Conservation (phyloP, 2,797 vertebrate genomes). For the Phrynocephalus vlangalii region DNA sequence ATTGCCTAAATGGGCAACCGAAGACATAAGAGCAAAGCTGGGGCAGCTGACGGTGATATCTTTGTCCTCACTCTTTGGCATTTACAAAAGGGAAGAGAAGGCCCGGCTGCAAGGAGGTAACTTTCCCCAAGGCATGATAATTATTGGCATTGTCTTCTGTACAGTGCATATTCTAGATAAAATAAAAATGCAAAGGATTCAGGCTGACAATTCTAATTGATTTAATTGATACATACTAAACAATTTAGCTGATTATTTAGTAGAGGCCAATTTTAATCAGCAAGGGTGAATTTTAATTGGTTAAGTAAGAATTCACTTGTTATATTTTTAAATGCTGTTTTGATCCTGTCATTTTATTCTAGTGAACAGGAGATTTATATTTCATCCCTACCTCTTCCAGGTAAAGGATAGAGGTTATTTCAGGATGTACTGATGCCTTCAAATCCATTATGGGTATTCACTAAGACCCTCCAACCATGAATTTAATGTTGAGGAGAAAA, state of each 20-base stretch:
- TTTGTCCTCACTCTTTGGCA: conserved; percentile 81
- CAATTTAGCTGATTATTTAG: conserved; percentile 6
- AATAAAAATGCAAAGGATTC: not conserved
- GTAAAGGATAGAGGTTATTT: not conserved
- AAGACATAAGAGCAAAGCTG: conserved; percentile 82
- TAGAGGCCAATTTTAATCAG: conserved; percentile 13
- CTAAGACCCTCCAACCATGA: not conserved
- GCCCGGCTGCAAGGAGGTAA: conserved; percentile 90
- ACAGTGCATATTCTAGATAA: not conserved
- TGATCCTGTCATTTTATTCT: not conserved
- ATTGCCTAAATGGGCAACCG: conserved; percentile 87
- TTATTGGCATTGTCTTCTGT: not conserved
- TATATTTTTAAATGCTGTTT: not conserved
- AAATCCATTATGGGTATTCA: not conserved
- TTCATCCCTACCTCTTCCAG: not conserved
- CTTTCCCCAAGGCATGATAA: not conserved
- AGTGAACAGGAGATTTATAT: not conserved
- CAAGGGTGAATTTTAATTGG: not conserved
- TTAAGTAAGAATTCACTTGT: not conserved
- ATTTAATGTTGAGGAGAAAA: not conserved
- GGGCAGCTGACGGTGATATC: conserved; percentile 83
- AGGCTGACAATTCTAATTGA: not conserved
- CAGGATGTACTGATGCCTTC: not conserved
- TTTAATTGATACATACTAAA: not conserved
- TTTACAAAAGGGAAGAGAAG: conserved; percentile 87